Conservation (phyloP, 2,888 invertebrate genomes). For the Pyrrhia umbra region DNA sequence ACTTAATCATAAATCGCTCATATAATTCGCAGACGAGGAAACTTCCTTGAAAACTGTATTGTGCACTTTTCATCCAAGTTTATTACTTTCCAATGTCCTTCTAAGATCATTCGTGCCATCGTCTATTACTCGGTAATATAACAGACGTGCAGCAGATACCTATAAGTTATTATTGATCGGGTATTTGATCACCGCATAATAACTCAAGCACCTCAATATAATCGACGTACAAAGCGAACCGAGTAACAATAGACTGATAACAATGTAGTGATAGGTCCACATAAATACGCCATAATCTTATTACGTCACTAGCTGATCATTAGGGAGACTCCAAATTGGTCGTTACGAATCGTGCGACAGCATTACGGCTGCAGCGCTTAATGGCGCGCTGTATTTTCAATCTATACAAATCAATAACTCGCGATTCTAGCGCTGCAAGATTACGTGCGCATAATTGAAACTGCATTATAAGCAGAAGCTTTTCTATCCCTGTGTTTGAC, state of each 20-base stretch:
- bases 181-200: constrained; percentile 21
- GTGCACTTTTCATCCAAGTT: constrained; percentile 1
- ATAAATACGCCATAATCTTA: constrained; percentile 17
- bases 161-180: constrained; percentile 18
- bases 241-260: constrained; percentile 23
- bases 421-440: background rate
- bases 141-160: constrained; percentile 21
- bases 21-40: constrained; percentile 3
- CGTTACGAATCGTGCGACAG: background rate
- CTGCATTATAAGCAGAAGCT: background rate
- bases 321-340: background rate
- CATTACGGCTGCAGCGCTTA: background rate
- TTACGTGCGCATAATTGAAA: background rate
- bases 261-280: constrained; percentile 8
- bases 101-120: background rate
- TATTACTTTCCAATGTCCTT: constrained; percentile 31
- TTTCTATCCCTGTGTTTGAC: background rate
- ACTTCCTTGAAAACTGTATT: background rate
- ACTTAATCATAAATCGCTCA: background rate
- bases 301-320: constrained; percentile 2
- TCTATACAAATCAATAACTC: background rate
- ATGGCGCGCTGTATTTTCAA: background rate
- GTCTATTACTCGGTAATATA: constrained; percentile 16
- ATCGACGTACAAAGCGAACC: constrained; percentile 15
- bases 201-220: constrained; percentile 12